Evolutionary conservation across 2,888 invertebrate species (phyloP).

Genomic region (Escarpia spicata): DNA sequence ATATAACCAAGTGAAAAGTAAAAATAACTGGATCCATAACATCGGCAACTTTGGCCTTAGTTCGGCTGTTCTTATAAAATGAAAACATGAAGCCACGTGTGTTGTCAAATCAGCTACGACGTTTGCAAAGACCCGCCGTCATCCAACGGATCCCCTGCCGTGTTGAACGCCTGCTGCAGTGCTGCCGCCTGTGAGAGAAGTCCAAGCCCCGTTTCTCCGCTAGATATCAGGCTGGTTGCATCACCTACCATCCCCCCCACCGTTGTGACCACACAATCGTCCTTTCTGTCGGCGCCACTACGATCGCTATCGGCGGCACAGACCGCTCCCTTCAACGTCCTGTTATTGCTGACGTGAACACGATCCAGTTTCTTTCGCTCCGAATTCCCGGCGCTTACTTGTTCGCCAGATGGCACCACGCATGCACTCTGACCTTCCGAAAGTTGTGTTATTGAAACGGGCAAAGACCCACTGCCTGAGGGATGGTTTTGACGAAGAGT

Average conservation of each 20-base stretch:
- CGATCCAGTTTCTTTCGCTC: neutral
- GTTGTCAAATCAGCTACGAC: neutral
- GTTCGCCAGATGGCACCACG: neutral
- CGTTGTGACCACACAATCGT: neutral
- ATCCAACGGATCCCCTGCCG: neutral
- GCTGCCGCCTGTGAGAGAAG: neutral
- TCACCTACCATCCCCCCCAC: neutral
- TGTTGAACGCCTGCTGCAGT: constrained; percentile 10
- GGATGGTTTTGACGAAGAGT: neutral
- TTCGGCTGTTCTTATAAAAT: neutral
- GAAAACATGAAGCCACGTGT: neutral
- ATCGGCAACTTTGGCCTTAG: neutral
- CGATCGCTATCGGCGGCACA: neutral
- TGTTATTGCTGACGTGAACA: neutral
- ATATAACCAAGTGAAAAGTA: neutral
- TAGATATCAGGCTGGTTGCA: neutral
- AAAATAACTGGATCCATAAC: neutral
- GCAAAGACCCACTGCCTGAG: neutral
- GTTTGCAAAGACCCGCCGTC: neutral
- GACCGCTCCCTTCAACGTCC: neutral
- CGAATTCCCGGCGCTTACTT: neutral
- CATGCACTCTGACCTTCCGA: neutral
- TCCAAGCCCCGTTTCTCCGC: neutral
- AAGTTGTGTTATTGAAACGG: neutral
- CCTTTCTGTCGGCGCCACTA: neutral